A percentile compares a stretch with the other conserved stretches of the same genome.
phyloP scores from a whole-genome alignment of 2,113 vertebrate species.

The Manacus vitellinus region DNA sequence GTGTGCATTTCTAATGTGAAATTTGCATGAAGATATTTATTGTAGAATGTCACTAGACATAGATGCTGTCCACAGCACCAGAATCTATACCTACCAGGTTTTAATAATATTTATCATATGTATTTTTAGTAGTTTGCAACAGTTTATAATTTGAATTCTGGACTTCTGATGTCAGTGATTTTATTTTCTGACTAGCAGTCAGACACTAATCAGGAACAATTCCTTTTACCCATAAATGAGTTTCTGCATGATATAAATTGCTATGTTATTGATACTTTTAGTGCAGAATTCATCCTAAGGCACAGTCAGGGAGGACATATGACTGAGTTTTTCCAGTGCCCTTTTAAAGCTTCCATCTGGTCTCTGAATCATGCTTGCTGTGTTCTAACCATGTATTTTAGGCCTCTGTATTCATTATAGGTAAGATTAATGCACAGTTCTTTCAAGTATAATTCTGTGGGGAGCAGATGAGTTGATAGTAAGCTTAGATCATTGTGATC shows the following conservation, averaged over 20 bases:
- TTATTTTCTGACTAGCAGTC: background rate
- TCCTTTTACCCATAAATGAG: background rate
- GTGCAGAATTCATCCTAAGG: background rate
- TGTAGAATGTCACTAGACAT: background rate
- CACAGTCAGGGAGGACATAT: background rate
- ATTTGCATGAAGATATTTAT: background rate
- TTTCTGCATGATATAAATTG: background rate
- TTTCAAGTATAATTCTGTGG: background rate
- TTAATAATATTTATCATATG: background rate
- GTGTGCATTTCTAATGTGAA: background rate
- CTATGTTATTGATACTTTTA: background rate
- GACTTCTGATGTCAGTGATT: background rate
- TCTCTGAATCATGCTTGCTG: background rate
- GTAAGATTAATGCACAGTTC: background rate
- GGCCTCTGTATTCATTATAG: background rate
- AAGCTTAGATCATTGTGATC: background rate
- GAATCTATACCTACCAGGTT: background rate
- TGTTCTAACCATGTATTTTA: background rate
- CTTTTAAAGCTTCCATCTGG: background rate
- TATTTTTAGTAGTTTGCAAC: background rate
- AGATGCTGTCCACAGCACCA: background rate
- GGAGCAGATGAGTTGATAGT: background rate
- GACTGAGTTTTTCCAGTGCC: background rate
- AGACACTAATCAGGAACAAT: background rate
- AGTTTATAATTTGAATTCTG: background rate